Evolutionary conservation across 2,888 invertebrate species (phyloP).

Genomic region (Hedya salicella): DNA sequence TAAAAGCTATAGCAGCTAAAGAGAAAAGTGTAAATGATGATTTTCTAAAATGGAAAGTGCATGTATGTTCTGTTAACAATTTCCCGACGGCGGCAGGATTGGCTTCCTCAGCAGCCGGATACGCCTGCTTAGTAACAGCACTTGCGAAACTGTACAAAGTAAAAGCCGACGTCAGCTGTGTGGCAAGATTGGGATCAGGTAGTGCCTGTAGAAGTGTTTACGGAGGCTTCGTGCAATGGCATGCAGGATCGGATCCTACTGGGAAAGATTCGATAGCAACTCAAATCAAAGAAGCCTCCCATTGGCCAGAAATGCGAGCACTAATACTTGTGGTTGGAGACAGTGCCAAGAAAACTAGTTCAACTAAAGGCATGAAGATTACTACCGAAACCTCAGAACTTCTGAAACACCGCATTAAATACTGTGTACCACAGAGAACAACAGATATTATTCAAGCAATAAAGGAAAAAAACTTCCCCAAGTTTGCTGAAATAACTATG

Average conservation of each 20-base stretch:
- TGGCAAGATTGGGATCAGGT: constrained; percentile 96
- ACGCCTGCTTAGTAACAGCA: constrained; percentile 95
- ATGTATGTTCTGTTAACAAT: constrained; percentile 96
- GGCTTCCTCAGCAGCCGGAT: constrained; percentile 99
- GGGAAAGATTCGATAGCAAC: constrained; percentile 92
- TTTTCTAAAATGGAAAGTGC: constrained; percentile 88
- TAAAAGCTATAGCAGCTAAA: constrained; percentile 69
- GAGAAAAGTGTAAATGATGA: constrained; percentile 70
- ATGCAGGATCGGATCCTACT: constrained; percentile 86
- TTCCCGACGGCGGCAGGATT: constrained; percentile 99
- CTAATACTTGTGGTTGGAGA: constrained; percentile 96
- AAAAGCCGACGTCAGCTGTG: constrained; percentile 88
- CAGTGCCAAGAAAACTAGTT: constrained; percentile 92
- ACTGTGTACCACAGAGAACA: constrained; percentile 90
- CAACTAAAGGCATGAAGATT: constrained; percentile 95
- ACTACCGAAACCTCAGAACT: constrained; percentile 93
- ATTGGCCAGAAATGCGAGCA: constrained; percentile 97
- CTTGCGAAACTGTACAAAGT: constrained; percentile 91
- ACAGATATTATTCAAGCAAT: constrained; percentile 84
- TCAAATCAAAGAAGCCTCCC: constrained; percentile 88
- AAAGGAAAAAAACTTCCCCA: constrained; percentile 88
- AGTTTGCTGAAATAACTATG: constrained; percentile 97
- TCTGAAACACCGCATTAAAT: constrained; percentile 89
- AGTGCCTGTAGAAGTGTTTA: constrained; percentile 98
- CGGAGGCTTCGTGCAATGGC: constrained; percentile 98